Evolutionary conservation across 2,888 invertebrate species (phyloP), one percentile per base, ranked within the genome.

Genomic region (Minunthozetes semirufus): DNA sequence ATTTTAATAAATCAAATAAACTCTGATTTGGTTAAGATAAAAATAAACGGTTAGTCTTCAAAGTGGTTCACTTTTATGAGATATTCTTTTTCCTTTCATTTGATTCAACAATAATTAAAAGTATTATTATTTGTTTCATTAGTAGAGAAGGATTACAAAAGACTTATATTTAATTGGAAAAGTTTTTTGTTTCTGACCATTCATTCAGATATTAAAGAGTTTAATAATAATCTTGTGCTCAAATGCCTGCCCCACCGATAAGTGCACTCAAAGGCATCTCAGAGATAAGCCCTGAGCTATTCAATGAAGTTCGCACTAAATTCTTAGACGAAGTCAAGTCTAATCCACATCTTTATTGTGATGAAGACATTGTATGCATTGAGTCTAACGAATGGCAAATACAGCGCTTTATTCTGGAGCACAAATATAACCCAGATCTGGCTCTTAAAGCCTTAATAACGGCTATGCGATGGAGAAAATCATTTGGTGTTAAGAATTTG

Each of bases 361-460:
- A n/a, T 19, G 70, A 56, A 46, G 76, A 76, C 38, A 38, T 74
- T 1, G 74, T 74, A 61, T 50, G 29, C 6, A 19, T 76, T 15
- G 48, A 74, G 50, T 72, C 50, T 13, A 73, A 74, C 46, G 72
- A 72, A 1, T 76, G 76, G 76, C 74, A 70, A 74, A 46, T 74
- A 19, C 50, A 76, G 25, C 74, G 76, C 19, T 76, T 74, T 42
- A 38, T 76, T 27, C n/a, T 70, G n/a, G 73, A 70, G 19, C 22
- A 56, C 19, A 74, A 74, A n/a, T 19, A 46, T 33, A 61, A 72
- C 33, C 29, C n/a, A 13, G 74, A 76, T 19, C 19, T 46, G 17
- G 68, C 76, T 9, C 74, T 71, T 2, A 53, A 76, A 33, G 22
- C 19, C 6, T 19, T 76, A 8, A 70, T 27, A 33, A 42, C 38